These are phyloP conservation scores for Fregata magnificens DNA, from an alignment of 2,113 vertebrate species.

Conservation along the genomic window DNA sequence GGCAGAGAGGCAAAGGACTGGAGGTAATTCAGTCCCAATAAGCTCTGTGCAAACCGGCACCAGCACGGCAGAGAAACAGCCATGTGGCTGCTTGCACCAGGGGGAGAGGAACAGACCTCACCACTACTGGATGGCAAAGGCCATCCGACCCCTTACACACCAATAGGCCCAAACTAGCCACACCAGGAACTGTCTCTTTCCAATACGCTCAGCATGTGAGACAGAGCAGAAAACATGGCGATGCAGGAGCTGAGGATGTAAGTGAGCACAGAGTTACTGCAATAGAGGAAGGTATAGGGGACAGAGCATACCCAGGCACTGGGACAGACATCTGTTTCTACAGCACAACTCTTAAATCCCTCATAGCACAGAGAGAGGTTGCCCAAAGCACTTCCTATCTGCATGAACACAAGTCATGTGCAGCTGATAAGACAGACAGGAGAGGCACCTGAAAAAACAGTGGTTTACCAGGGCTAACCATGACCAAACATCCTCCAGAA, in stretches of 20 bases:
- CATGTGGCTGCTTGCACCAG: background rate
- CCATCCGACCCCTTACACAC: background rate
- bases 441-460: background rate
- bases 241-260: background rate
- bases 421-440: background rate
- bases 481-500: background rate
- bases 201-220: accelerated
- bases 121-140: background rate
- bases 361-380: background rate
- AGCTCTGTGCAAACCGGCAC: background rate
- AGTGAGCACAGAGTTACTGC: background rate
- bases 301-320: background rate
- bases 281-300: accelerated
- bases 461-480: background rate
- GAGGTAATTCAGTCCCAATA: background rate
- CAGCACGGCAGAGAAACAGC: background rate
- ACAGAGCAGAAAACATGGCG: background rate
- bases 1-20: background rate
- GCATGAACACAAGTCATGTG: accelerated
- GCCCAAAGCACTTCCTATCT: background rate
- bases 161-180: accelerated
- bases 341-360: background rate
- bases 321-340: background rate
- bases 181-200: background rate
- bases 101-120: background rate